A percentile compares a stretch with the other conserved stretches of the same genome.
Conservation (phyloP, 2,113 vertebrate genomes). For the Gavia stellata region DNA sequence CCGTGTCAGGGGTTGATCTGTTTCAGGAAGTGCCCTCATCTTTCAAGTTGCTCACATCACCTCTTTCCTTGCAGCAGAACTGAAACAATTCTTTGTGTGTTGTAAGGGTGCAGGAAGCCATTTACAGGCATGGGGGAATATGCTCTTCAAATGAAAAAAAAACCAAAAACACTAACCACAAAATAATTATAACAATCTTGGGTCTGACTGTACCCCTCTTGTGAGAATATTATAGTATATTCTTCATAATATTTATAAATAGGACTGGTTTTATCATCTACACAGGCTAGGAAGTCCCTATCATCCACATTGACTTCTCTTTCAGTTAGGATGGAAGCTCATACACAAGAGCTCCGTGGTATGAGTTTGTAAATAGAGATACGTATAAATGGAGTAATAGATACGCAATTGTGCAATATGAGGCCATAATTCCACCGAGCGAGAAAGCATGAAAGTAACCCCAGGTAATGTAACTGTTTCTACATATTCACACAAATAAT, state of each 20-base stretch:
- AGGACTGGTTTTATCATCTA: background rate
- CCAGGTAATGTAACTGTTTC: conserved; percentile 3
- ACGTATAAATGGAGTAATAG: background rate
- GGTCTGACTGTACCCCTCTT: background rate
- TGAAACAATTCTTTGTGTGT: background rate
- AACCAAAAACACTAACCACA: background rate
- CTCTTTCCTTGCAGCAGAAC: background rate
- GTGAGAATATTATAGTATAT: background rate
- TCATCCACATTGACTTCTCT: background rate
- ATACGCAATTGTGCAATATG: background rate
- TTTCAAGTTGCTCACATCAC: background rate
- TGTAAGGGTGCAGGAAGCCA: background rate
- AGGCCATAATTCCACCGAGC: background rate
- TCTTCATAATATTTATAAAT: background rate
- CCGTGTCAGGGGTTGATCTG: accelerated
- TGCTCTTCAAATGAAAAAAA: background rate
- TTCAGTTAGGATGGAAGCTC: background rate
- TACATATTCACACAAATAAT: conserved; percentile 47
- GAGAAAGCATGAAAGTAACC: background rate
- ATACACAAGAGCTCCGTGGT: background rate
- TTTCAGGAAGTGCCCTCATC: background rate
- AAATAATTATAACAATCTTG: background rate
- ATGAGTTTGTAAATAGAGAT: background rate
- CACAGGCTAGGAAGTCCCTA: background rate
- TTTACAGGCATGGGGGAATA: background rate